phyloP scores from a whole-genome alignment of 2,113 vertebrate species.

The Malurus alboscapulatus region DNA sequence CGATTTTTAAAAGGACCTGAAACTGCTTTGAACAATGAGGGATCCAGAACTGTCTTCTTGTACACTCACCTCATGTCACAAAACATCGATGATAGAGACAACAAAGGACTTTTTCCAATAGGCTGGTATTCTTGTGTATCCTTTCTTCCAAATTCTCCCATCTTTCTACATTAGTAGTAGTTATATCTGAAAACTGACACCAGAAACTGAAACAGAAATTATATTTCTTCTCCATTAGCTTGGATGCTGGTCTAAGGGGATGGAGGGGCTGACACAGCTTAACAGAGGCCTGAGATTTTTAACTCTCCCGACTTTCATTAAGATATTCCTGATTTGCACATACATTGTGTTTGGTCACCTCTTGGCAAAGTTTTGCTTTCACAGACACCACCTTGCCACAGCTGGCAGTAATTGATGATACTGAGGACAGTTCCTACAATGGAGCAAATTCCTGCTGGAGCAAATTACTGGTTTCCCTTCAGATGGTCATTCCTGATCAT shows the following conservation, averaged over 20 bases:
- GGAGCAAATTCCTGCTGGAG: neutral
- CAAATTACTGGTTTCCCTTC: neutral
- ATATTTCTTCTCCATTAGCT: neutral
- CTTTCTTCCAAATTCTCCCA: neutral
- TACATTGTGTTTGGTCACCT: neutral
- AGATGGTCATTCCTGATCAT: neutral
- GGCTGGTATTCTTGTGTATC: neutral
- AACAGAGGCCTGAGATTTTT: neutral
- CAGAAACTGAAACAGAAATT: neutral
- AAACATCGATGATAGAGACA: fast-evolving
- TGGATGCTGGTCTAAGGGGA: neutral
- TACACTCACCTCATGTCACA: neutral
- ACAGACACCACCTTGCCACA: neutral
- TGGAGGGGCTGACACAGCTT: fast-evolving
- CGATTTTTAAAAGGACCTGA: neutral
- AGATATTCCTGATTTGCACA: neutral
- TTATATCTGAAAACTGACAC: neutral
- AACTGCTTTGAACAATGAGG: neutral
- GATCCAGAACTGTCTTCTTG: neutral
- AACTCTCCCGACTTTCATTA: neutral
- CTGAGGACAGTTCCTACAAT: neutral
- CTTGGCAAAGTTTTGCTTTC: neutral
- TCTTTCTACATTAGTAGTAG: neutral
- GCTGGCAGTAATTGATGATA: neutral
- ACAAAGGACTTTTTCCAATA: neutral